A percentile compares a stretch with the other conserved stretches of the same genome.
phyloP scores from a whole-genome alignment of 2,888 invertebrate species.

The Xylota segnis region DNA sequence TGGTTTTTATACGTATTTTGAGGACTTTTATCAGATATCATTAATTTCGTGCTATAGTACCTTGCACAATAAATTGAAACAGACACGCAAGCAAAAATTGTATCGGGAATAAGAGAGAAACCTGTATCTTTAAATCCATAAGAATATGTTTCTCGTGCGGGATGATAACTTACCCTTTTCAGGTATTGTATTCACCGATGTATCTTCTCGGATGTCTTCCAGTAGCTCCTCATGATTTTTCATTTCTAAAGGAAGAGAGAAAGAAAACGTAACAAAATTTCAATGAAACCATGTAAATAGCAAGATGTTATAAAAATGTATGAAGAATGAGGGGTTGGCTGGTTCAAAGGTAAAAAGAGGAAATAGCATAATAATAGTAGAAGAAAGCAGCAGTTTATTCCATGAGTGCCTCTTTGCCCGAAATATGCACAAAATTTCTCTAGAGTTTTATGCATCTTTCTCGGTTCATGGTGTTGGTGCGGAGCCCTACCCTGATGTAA shows the following conservation, averaged over 20 bases:
- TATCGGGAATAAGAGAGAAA: slow-evolving; percentile 49
- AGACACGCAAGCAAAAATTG: slow-evolving; percentile 18
- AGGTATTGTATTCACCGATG: slow-evolving; percentile 83
- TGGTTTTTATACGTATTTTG: slow-evolving; percentile 2
- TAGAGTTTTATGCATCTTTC: slow-evolving; percentile 30
- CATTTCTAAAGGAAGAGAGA: slow-evolving; percentile 79
- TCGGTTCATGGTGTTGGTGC: background rate
- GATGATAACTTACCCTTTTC: slow-evolving; percentile 83
- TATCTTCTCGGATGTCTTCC: slow-evolving; percentile 84
- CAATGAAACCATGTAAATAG: slow-evolving; percentile 55
- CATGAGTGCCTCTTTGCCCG: slow-evolving; percentile 12
- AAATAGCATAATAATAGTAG: slow-evolving; percentile 13
- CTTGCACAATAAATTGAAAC: slow-evolving; percentile 14
- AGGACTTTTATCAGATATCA: slow-evolving; percentile 68
- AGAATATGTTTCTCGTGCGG: slow-evolving; percentile 47
- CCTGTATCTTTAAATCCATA: slow-evolving; percentile 55
- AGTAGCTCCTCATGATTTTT: slow-evolving; percentile 84
- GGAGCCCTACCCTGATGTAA: background rate
- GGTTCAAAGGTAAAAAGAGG: slow-evolving; percentile 1
- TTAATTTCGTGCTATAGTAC: slow-evolving; percentile 65
- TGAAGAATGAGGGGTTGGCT: slow-evolving; percentile 22
- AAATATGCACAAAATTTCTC: slow-evolving; percentile 35
- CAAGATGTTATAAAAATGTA: slow-evolving; percentile 46
- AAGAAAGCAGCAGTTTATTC: slow-evolving; percentile 22
- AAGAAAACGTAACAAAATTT: slow-evolving; percentile 50